Percentiles rank a stretch among this genome's conserved stretches.
These are phyloP conservation scores for Synanthedon tipuliformis DNA, from an alignment of 2,888 invertebrate genomes.

Conservation along the genomic window DNA sequence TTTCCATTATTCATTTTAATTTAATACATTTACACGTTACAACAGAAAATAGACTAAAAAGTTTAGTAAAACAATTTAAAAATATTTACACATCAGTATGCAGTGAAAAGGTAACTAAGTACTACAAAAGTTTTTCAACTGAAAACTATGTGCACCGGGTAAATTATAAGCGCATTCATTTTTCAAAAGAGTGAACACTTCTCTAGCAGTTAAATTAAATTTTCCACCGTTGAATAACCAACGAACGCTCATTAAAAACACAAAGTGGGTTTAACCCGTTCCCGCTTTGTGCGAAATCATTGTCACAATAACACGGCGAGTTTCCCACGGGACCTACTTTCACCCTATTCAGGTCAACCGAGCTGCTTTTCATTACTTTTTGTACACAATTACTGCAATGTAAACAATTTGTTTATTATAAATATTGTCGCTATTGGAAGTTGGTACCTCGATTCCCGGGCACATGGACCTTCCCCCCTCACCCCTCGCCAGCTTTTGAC, in stretches of 20 bases:
- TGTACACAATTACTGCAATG: conserved; percentile 23
- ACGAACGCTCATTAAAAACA: neutral
- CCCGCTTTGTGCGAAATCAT: neutral
- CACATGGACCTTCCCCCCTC: conserved; percentile 37
- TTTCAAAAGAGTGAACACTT: too few species aligned
- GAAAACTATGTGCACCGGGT: too few species aligned
- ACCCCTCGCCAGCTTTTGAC: conserved; percentile 25
- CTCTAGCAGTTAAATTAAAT: too few species aligned
- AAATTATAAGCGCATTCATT: too few species aligned
- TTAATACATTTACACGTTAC: too few species aligned
- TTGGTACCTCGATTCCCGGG: conserved; percentile 22
- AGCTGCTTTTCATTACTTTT: conserved; percentile 6
- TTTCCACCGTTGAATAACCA: neutral
- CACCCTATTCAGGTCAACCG: conserved; percentile 7
- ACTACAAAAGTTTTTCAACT: too few species aligned
- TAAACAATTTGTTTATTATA: conserved; percentile 26
- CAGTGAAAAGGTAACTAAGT: too few species aligned
- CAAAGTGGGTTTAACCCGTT: neutral
- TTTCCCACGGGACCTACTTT: conserved; percentile 1
- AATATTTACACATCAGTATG: too few species aligned
- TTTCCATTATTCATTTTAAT: too few species aligned
- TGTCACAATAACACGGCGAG: neutral
- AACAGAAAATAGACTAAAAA: too few species aligned
- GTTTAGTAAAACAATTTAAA: too few species aligned
- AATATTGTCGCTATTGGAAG: conserved; percentile 33